phyloP scores from a whole-genome alignment of 2,797 vertebrate species.

The Jordanella pulchra region DNA sequence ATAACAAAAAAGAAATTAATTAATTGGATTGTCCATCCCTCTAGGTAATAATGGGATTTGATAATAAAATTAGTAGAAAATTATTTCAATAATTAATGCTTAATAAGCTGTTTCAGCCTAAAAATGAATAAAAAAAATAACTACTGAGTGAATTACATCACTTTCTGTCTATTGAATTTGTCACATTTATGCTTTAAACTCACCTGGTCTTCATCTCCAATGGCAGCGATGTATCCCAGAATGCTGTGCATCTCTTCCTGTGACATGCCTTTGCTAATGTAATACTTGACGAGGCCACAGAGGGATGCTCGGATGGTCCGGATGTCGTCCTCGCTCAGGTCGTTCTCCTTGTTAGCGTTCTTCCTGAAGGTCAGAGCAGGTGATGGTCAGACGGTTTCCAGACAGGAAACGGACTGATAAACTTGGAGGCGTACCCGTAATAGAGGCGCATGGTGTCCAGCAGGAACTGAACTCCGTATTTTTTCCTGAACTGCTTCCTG shows the following conservation, averaged over 20 bases:
- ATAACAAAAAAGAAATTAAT: too few relatives aligned
- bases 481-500: conserved; percentile 94
- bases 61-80: too few relatives aligned
- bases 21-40: too few relatives aligned
- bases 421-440: conserved; percentile 84
- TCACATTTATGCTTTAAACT: conserved; percentile 28
- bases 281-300: conserved; percentile 92
- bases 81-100: too few relatives aligned
- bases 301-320: conserved; percentile 88
- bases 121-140: too few relatives aligned
- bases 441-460: conserved; percentile 91
- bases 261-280: conserved; percentile 92
- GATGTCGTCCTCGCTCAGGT: conserved; percentile 88
- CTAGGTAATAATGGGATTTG: too few relatives aligned
- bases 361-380: conserved; percentile 52
- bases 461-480: conserved; percentile 94
- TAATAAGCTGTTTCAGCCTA: too few relatives aligned
- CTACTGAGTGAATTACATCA: too few relatives aligned
- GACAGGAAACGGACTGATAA: neutral
- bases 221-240: conserved; percentile 91
- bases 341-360: conserved; percentile 80
- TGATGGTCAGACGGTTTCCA: neutral
- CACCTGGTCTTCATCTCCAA: conserved; percentile 93
- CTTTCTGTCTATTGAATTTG: too few relatives aligned
- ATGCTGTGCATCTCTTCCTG: conserved; percentile 95